Percentiles rank a stretch among this genome's conserved stretches.
Evolutionary conservation across 1,140 invertebrate species (phyloP).

Genomic region (Eriocheir sinensis): DNA sequence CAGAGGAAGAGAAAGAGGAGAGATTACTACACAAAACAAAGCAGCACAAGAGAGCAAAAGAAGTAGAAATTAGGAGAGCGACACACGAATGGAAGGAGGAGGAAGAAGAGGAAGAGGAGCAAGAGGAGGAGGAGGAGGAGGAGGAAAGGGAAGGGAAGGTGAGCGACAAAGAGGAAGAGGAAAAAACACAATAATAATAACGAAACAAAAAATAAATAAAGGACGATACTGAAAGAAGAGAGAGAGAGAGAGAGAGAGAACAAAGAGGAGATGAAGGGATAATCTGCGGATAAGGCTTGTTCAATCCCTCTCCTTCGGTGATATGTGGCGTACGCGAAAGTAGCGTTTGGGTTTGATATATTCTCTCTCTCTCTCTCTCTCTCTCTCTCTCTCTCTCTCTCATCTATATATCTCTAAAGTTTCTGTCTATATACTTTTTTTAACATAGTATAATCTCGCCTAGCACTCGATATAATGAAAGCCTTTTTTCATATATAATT

Average conservation of each 20-base stretch:
- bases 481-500: no score
- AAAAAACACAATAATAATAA: no score
- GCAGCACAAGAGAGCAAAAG: neutral
- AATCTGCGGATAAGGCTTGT: neutral
- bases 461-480: no score
- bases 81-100: neutral
- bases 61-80: neutral
- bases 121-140: no score
- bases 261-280: neutral
- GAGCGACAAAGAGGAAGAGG: neutral
- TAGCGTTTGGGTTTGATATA: neutral
- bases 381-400: conserved; percentile 11
- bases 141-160: neutral
- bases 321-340: conserved; percentile 11
- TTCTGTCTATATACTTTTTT: no score
- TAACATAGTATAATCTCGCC: no score
- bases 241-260: conserved; percentile 49
- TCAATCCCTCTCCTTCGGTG: conserved; percentile 9
- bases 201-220: no score
- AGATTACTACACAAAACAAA: neutral
- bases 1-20: neutral
- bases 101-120: neutral
- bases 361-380: conserved; percentile 11
- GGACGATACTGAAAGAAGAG: conserved; percentile 29
- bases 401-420: no score